Base-by-base conservation (phyloP, 2,113 vertebrate species). In the Chionomys nivalis region DNA sequence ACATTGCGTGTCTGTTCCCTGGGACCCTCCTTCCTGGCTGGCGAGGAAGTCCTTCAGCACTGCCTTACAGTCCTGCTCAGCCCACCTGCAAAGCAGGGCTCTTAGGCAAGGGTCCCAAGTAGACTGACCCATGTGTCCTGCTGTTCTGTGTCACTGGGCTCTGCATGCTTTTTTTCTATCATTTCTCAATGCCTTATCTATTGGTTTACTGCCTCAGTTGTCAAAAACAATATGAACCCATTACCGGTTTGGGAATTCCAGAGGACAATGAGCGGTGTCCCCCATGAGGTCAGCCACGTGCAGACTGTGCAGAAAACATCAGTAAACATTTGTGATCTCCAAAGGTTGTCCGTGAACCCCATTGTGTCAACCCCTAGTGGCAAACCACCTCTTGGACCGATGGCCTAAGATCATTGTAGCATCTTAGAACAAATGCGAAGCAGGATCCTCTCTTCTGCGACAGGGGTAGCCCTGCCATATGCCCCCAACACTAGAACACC, bases 1-100 rank as follows among this genome's bases (percentile, higher is more conserved):
- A 10, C 5, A 55, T 77, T 36, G 47, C 16, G 36, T 76, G 58
- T 7, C 6, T 2, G 16, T 78, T 68, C 24, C 68, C 72, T 1
- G 49, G 17, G 12, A n/a, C 28, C 0, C 28, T n/a, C 3, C 31
- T 65, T 44, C 47, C 21, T 33, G 49, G 8, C 65, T 44, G 19
- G 2, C 58, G 39, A n/a, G 44, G 44, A 70, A 70, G 65, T 92
- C 36, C 5, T 13, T 89, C 31, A 28, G 70, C 4, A 0, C 65
- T 82, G 92, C 96, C 89, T 89, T 91, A 12, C 39, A 66, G 13
- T 12, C 52, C 52, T 28, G 26, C 24, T 89, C 68, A 24, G 21
- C 21, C 79, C 52, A 26, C 65, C 39, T 24, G 58, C 21, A 5
- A 58, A 66, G 70, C 68, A 4, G 83, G 72, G 3, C 21, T 28